phyloP scores from a whole-genome alignment of 1,140 invertebrate species.

The Cecropterus lyciades region DNA sequence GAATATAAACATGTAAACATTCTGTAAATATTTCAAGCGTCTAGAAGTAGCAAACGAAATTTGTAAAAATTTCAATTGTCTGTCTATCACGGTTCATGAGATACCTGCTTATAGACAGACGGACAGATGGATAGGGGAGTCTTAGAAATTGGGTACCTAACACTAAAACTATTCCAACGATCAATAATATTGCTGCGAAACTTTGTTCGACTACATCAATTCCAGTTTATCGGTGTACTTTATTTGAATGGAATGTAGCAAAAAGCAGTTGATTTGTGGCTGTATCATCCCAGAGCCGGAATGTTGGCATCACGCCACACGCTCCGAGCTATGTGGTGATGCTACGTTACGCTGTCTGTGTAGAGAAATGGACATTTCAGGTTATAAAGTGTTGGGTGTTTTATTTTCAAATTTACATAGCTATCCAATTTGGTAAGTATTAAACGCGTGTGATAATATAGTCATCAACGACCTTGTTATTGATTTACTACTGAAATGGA shows the following conservation, averaged over 20 bases:
- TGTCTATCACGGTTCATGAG: no score
- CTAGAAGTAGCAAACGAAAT: no score
- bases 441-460: background rate
- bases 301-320: slow-evolving; percentile 7
- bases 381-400: background rate
- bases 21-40: no score
- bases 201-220: slow-evolving; percentile 1
- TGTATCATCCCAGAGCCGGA: slow-evolving; percentile 3
- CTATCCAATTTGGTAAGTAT: background rate
- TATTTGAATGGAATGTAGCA: slow-evolving; percentile 10
- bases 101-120: no score
- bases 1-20: no score
- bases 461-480: no score
- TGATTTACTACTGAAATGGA: no score
- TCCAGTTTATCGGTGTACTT: slow-evolving; percentile 7
- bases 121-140: no score
- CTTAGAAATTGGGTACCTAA: no score
- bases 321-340: background rate
- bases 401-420: background rate
- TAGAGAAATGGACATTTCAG: background rate
- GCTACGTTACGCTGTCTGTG: background rate
- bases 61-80: no score
- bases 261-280: slow-evolving; percentile 12
- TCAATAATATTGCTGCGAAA: background rate
- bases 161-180: background rate